A percentile compares a stretch with the other conserved stretches of the same genome.
phyloP scores from a whole-genome alignment of 2,888 invertebrate genomes.

The Peribatodes rhomboidaria region DNA sequence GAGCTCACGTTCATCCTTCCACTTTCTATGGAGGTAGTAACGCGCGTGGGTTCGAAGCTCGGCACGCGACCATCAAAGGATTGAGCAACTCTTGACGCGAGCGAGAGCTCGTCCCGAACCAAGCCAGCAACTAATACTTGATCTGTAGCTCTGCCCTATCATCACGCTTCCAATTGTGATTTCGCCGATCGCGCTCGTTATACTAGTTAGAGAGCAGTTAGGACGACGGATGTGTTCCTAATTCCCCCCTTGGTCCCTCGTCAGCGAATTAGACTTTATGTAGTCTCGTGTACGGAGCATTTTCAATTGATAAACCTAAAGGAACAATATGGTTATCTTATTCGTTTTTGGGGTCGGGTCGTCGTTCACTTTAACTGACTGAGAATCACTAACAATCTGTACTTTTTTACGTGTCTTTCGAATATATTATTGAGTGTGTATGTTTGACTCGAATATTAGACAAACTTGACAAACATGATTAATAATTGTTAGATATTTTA shows the following conservation, averaged over 20 bases:
- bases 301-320: slow-evolving; percentile 38
- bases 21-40: slow-evolving; percentile 7
- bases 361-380: slow-evolving; percentile 26
- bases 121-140: background rate
- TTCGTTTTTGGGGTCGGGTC: slow-evolving; percentile 61
- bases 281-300: slow-evolving; percentile 2
- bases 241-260: slow-evolving; percentile 15
- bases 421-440: no score
- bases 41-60: background rate
- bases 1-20: slow-evolving; percentile 1
- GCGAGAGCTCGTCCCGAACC: background rate
- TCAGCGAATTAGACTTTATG: slow-evolving; percentile 7
- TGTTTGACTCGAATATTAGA: no score
- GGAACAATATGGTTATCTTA: slow-evolving; percentile 61
- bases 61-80: background rate
- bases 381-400: no score
- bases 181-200: slow-evolving; percentile 41
- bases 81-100: slow-evolving; percentile 5
- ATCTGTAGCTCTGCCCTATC: slow-evolving; percentile 15
- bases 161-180: slow-evolving; percentile 38
- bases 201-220: slow-evolving; percentile 40
- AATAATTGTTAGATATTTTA: no score
- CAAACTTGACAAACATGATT: no score
- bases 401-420: background rate
- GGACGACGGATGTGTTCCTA: slow-evolving; percentile 31